Evolutionary conservation across 2,888 invertebrate genomes (phyloP), one percentile per base, ranked within the genome.

Genomic region (Phalera bucephala): DNA sequence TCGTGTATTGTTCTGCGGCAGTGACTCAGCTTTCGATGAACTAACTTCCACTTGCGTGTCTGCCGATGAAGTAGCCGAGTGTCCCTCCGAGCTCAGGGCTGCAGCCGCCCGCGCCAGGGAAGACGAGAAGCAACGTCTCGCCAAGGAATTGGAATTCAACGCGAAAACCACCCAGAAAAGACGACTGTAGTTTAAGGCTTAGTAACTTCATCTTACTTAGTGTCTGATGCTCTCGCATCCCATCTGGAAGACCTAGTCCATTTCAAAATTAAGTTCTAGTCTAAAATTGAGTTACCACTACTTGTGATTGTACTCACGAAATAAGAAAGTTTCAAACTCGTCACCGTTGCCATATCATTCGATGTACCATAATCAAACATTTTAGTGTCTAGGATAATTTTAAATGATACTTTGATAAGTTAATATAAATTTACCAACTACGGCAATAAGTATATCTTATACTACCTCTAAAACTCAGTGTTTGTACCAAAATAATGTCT

Each of bases 1-100:
- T 0, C 91, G 97, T 12, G 90, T 94, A 17, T 92, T 94, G 46
- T 91, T 92, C 42, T 97, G 97, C 63, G 95, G 95, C 0, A 93
- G 93, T 39, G 94, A 94, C 47, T 91, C 91, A 12, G 96, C 94
- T 1, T 97, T 94, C 77, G 96, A 96, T 67, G 94, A 94, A 8
- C 80, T 93, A 26, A 92, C 91, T 1, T 92, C 92, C 31, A 81
- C 91, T 17, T 97, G 97, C 64, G 95, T 96, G 33, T 94, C 93
- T 2, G 92, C 94, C 31, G 95, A 95, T 54, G 94, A 95, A 72
- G 95, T 96, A 7, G 91, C 93, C 2, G 92, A 92, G 45, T 97
- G 97, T 75, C 93, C 92, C 32, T 45, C 52, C 23, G 83, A 84
- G 26, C 68, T 89, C 1, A 72, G 72, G 17, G 50, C 54, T 0